Percentiles rank a stretch among this genome's conserved stretches.
These are phyloP conservation scores for Elmis aenea DNA, from an alignment of 2,888 invertebrate species.

Conservation along the genomic window DNA sequence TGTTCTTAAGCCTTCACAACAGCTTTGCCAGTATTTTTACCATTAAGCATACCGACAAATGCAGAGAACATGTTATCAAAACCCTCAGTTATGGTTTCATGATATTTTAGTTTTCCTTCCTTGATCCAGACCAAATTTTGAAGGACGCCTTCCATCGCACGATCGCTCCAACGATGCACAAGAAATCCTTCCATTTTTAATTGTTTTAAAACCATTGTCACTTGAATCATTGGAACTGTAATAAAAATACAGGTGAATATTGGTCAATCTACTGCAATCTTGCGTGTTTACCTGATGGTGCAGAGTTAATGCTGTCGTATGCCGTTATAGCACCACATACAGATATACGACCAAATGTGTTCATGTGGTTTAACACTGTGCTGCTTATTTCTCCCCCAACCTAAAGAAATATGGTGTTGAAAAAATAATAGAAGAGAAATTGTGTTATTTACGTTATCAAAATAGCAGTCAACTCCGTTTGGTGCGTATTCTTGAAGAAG, in stretches of 20 bases:
- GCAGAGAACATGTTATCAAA: constrained; percentile 71
- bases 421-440: too few species aligned
- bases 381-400: constrained; percentile 62
- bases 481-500: constrained; percentile 59
- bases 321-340: constrained; percentile 63
- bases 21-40: constrained; percentile 68
- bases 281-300: constrained; percentile 44
- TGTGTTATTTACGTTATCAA: constrained; percentile 72
- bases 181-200: constrained; percentile 61
- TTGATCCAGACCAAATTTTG: constrained; percentile 58
- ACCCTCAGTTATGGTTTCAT: constrained; percentile 63
- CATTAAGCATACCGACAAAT: constrained; percentile 56
- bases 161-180: constrained; percentile 51
- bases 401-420: too few species aligned
- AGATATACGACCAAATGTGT: constrained; percentile 54
- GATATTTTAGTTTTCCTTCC: constrained; percentile 64
- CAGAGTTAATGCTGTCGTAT: constrained; percentile 53
- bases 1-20: constrained; percentile 55
- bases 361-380: constrained; percentile 58
- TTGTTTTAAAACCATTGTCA: constrained; percentile 52
- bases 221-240: constrained; percentile 51
- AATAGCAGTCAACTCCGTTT: constrained; percentile 68
- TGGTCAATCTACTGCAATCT: too few species aligned
- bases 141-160: constrained; percentile 57
- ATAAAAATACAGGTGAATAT: constrained; percentile 5